Evolutionary conservation across 2,888 invertebrate species (phyloP), one percentile per base, ranked within the genome.

Genomic region (Pyralis farinalis): DNA sequence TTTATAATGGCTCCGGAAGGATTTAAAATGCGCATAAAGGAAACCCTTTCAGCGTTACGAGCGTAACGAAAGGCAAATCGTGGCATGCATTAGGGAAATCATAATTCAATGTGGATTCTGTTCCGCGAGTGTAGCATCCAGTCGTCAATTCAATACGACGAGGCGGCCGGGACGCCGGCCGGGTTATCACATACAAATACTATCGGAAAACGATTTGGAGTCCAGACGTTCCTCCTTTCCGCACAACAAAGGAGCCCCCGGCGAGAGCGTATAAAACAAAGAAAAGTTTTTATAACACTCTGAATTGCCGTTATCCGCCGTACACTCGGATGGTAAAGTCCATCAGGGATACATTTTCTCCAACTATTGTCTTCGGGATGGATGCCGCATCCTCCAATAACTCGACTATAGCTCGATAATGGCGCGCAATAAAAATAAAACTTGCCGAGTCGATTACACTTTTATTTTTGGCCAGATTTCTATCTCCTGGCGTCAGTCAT

Each of bases 121-220:
- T 21, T 32, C 8, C 31, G 8, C 22, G 34, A 34, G 25, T 25
- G 36, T 32, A 29, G 21, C 12, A 58, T 46, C 44, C 41, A 41
- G 46, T 55, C 60, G 49, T 63, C 57, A 53, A 52, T 53, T 55
- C 5, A 51, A 55, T 55, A 58, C 53, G 58, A 4, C 58, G 48
- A 39, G 16, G 33, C 16, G 57, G 53, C 58, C 67, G 58, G 62
- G 63, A 63, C 65, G 56, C 62, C 44, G 54, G 55, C 63, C 58
- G 69, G 75, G 77, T 81, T 77, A 81, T 80, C 77, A 79, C 74
- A 71, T 68, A 78, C 71, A 76, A 80, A 75, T 73, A 71, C 64
- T 84, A 84, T 84, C 62, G 82, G 83, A 82, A 84, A 84, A 83
- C 85, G 77, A 84, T 85, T 83, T 71, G 62, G 59, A 62, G 65